Conservation (phyloP, 2,888 invertebrate genomes). For the Lycia hirtaria region DNA sequence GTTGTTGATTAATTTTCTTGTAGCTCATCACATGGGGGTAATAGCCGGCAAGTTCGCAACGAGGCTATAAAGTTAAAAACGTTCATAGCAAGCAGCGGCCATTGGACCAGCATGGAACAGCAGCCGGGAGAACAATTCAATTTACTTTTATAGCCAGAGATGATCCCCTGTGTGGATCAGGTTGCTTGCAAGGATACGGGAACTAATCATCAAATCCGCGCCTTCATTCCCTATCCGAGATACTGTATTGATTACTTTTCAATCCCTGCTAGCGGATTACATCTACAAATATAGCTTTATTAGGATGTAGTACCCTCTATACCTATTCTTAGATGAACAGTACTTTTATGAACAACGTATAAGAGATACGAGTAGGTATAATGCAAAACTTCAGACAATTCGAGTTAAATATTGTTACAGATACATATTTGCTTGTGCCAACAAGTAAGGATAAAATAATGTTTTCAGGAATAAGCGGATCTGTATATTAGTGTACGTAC, state of each 20-base stretch:
- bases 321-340: too few relatives aligned
- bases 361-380: too few relatives aligned
- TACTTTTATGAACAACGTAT: too few relatives aligned
- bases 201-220: conserved; percentile 75
- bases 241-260: conserved; percentile 23
- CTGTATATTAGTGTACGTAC: too few relatives aligned
- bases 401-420: too few relatives aligned
- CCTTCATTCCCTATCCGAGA: conserved; percentile 67
- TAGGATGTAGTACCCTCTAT: too few relatives aligned
- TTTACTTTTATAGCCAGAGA: conserved; percentile 79
- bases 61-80: conserved; percentile 67
- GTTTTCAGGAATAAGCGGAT: too few relatives aligned
- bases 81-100: conserved; percentile 53
- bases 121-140: conserved; percentile 79
- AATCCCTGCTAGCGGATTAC: conserved; percentile 3
- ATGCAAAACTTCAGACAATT: too few relatives aligned
- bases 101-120: conserved; percentile 65
- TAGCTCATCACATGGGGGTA: conserved; percentile 43
- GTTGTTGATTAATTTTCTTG: conserved; percentile 38
- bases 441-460: too few relatives aligned
- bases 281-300: not conserved
- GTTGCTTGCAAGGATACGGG: conserved; percentile 53
- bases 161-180: conserved; percentile 74
- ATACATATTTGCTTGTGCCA: too few relatives aligned
- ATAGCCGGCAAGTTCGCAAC: conserved; percentile 53